Percentiles rank a stretch among this genome's conserved stretches.
phyloP scores from a whole-genome alignment of 2,888 invertebrate genomes.

The Amphipyra tragopoginis region DNA sequence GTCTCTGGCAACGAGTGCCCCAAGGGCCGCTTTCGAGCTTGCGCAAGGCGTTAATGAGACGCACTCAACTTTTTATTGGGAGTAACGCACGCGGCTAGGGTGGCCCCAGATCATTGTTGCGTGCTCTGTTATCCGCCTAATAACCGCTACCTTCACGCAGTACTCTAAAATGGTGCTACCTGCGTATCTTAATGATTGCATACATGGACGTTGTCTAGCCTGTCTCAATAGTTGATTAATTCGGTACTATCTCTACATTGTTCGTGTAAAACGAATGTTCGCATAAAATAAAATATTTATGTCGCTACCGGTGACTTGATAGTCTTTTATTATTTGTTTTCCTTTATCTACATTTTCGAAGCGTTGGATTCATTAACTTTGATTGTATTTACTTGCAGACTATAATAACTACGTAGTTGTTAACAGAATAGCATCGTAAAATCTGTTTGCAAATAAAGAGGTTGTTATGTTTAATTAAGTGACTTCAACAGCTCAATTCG shows the following conservation, averaged over 20 bases:
- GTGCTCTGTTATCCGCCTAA: constrained; percentile 19
- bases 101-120: constrained; percentile 54
- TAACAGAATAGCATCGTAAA: constrained; percentile 75
- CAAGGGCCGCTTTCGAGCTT: constrained; percentile 89
- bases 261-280: constrained; percentile 34
- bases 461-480: constrained; percentile 80
- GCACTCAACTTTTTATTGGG: constrained; percentile 80
- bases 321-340: constrained; percentile 66
- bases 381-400: constrained; percentile 71
- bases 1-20: constrained; percentile 87
- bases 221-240: constrained; percentile 24
- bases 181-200: constrained; percentile 31
- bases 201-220: constrained; percentile 14
- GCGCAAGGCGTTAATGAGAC: constrained; percentile 88
- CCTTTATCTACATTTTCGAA: constrained; percentile 66
- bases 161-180: constrained; percentile 18
- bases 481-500: constrained; percentile 77
- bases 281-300: constrained; percentile 60
- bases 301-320: constrained; percentile 63
- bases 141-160: constrained; percentile 6
- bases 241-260: constrained; percentile 16
- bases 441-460: constrained; percentile 77
- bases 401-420: constrained; percentile 65
- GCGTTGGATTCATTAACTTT: constrained; percentile 75
- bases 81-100: constrained; percentile 76